Evolutionary conservation across 2,888 invertebrate genomes (phyloP).

Genomic region (Tortricodes alternella): DNA sequence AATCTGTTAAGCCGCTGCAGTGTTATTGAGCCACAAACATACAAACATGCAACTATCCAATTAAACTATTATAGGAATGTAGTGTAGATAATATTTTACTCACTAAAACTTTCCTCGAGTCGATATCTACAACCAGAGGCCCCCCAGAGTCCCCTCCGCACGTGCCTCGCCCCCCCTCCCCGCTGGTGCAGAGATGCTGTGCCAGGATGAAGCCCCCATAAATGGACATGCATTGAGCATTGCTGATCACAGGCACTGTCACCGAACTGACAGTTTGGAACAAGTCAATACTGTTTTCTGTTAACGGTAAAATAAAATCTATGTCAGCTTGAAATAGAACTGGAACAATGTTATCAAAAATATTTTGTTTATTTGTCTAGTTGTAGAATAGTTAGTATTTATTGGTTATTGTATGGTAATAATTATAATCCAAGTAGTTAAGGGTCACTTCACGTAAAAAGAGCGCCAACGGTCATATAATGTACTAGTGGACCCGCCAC

Average conservation of each 20-base stretch:
- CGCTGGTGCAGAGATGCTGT: slow-evolving; percentile 55
- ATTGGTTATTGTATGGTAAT: too few relatives aligned
- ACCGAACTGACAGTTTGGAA: slow-evolving; percentile 15
- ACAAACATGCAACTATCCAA: too few relatives aligned
- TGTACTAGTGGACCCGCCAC: too few relatives aligned
- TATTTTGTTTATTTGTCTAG: too few relatives aligned
- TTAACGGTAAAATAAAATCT: not conserved
- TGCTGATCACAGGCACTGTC: slow-evolving; percentile 41
- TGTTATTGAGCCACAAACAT: too few relatives aligned
- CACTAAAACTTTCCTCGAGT: slow-evolving; percentile 44
- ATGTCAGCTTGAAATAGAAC: not conserved
- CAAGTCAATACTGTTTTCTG: slow-evolving; percentile 2
- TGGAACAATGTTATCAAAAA: too few relatives aligned
- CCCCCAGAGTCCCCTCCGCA: slow-evolving; percentile 60
- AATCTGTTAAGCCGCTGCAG: too few relatives aligned
- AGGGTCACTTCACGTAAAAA: too few relatives aligned
- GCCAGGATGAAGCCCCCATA: slow-evolving; percentile 44
- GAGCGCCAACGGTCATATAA: too few relatives aligned
- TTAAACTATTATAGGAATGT: too few relatives aligned
- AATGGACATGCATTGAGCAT: slow-evolving; percentile 40
- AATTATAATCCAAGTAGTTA: too few relatives aligned
- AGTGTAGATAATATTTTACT: not conserved
- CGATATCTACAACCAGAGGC: slow-evolving; percentile 44
- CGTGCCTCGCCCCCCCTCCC: slow-evolving; percentile 42
- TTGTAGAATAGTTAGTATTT: too few relatives aligned